Conservation (phyloP, 2,888 invertebrate species). For the Latrodectus hesperus region DNA sequence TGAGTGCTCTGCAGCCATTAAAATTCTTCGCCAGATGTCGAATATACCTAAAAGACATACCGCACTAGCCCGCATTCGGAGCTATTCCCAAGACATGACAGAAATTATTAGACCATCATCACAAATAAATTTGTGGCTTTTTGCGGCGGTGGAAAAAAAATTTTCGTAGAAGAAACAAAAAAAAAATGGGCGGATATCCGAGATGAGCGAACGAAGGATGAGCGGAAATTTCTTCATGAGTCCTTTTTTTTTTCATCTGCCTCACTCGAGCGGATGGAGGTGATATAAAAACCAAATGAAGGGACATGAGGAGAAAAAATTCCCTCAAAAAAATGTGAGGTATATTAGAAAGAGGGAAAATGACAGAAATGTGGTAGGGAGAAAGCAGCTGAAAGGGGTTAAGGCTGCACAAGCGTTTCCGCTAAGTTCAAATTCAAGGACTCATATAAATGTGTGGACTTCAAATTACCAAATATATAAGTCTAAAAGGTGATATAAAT, state of each 20-base stretch:
- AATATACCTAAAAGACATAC: no score
- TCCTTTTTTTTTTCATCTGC: not conserved
- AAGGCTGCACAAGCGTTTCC: no score
- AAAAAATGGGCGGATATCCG: constrained; percentile 32
- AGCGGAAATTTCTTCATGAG: constrained; percentile 32
- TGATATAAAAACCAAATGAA: constrained; percentile 15
- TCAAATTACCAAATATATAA: no score
- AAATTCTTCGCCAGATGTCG: not conserved
- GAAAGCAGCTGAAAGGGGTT: constrained; percentile 6
- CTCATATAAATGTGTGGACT: no score
- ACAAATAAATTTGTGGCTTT: no score
- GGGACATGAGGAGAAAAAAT: constrained; percentile 4
- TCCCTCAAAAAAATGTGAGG: no score
- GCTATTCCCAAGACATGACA: no score
- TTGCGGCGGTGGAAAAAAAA: not conserved
- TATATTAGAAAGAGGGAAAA: constrained; percentile 6
- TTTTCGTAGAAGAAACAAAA: constrained; percentile 3
- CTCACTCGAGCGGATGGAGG: constrained; percentile 12
- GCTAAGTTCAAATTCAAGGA: no score
- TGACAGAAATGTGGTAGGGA: constrained; percentile 16
- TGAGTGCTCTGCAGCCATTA: not conserved
- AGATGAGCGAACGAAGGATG: constrained; percentile 9
- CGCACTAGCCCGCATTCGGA: not conserved
- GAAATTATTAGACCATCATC: no score
- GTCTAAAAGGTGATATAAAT: no score